These are phyloP conservation scores for Ptilorrhoa leucosticta DNA, from an alignment of 2,113 vertebrate species.

Conservation along the genomic window DNA sequence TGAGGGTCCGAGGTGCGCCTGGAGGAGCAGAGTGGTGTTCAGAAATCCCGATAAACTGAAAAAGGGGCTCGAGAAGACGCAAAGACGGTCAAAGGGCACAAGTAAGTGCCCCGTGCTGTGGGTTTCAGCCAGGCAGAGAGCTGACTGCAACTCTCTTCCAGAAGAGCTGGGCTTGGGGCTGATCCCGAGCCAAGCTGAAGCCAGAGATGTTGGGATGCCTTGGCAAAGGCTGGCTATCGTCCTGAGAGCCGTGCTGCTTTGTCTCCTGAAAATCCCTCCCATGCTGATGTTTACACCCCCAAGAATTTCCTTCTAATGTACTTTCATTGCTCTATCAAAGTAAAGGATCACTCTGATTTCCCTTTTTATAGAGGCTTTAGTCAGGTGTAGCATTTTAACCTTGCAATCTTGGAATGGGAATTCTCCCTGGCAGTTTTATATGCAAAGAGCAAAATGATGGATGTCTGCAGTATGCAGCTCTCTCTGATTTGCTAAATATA, in stretches of 20 bases:
- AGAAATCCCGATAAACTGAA: neutral
- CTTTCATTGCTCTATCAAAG: neutral
- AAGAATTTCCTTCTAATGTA: neutral
- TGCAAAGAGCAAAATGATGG: neutral
- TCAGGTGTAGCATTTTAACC: neutral
- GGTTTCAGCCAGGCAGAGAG: neutral
- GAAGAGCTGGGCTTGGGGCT: neutral
- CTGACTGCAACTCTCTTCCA: neutral
- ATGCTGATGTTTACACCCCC: neutral
- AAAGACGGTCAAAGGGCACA: fast-evolving
- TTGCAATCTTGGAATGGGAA: neutral
- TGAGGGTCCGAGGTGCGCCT: fast-evolving
- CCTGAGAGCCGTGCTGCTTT: neutral
- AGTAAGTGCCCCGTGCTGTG: neutral
- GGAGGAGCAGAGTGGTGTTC: neutral
- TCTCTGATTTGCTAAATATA: neutral
- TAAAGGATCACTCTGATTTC: neutral
- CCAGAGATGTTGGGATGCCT: neutral
- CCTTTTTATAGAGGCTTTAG: neutral
- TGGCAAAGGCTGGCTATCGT: neutral
- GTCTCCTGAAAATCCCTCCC: neutral
- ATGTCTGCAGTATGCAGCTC: neutral
- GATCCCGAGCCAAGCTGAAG: neutral
- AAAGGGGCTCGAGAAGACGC: neutral
- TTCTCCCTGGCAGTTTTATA: neutral